Evolutionary conservation across 92 coral and sea anemone genomes (phyloP).

Genomic region (Parazoanthus darwini): DNA sequence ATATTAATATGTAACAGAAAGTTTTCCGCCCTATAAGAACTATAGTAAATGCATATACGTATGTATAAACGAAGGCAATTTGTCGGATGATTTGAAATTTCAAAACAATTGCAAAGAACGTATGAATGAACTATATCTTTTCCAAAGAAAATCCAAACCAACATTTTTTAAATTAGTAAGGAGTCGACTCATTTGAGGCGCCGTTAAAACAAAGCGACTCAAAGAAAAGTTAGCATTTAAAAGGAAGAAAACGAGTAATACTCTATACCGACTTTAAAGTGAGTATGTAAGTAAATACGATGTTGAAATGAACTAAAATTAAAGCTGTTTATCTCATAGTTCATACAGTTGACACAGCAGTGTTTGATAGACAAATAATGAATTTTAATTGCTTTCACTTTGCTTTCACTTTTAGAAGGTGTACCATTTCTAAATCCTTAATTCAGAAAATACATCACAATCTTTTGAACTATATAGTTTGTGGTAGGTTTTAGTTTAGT

Average conservation of each 20-base stretch:
- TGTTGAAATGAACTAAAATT: background rate
- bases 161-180: background rate
- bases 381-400: conserved; percentile 8
- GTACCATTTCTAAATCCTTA: background rate
- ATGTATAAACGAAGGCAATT: conserved; percentile 14
- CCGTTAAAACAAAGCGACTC: background rate
- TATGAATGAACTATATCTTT: background rate
- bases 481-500: background rate
- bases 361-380: background rate
- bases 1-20: background rate
- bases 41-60: background rate
- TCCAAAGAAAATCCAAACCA: background rate
- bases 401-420: background rate
- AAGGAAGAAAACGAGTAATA: background rate
- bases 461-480: too few relatives aligned
- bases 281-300: background rate
- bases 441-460: background rate
- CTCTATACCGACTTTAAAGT: background rate
- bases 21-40: background rate
- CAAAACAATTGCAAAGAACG: background rate
- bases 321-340: background rate
- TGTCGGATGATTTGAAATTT: background rate
- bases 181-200: background rate
- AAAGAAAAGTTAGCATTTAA: background rate
- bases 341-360: conserved; percentile 17